A percentile compares a stretch with the other conserved stretches of the same genome.
Evolutionary conservation across 2,888 invertebrate species (phyloP).

Genomic region (Choristoneura rosaceana): DNA sequence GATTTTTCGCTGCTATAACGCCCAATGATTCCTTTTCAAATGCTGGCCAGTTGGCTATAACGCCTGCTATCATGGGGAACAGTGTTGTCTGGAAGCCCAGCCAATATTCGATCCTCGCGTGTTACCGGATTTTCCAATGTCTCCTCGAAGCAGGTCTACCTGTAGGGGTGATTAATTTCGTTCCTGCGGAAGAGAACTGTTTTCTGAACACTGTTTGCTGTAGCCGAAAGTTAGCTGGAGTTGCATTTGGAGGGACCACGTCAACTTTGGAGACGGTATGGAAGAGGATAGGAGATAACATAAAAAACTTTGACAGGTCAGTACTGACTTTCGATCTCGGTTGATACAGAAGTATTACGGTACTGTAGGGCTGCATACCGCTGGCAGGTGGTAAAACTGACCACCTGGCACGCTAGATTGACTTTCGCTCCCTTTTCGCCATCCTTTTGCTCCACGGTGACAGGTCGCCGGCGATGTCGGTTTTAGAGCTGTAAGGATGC

Average conservation of each 20-base stretch:
- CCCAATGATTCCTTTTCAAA: constrained; percentile 99
- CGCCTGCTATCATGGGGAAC: constrained; percentile 94
- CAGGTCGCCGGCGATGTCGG: no score
- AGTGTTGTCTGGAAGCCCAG: constrained; percentile 97
- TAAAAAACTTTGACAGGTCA: constrained; percentile 87
- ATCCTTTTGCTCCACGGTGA: no score
- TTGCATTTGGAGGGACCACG: constrained; percentile 97
- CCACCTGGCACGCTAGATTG: no score
- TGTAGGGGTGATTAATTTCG: constrained; percentile 95
- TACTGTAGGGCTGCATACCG: no score
- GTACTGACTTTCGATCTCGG: background rate
- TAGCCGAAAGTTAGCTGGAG: constrained; percentile 87
- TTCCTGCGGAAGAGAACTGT: constrained; percentile 95
- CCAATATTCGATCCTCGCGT: constrained; percentile 95
- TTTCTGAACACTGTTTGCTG: constrained; percentile 89
- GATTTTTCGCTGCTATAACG: constrained; percentile 96
- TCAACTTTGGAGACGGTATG: constrained; percentile 94
- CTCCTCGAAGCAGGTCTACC: constrained; percentile 96
- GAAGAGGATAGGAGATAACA: constrained; percentile 93
- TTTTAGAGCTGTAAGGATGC: no score
- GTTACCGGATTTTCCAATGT: constrained; percentile 93
- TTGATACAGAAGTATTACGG: background rate
- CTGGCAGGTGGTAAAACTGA: no score
- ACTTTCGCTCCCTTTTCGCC: no score
- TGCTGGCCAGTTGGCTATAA: constrained; percentile 95